Base-by-base conservation (phyloP, 2,888 invertebrate species). In the Drosophila picticornis region DNA sequence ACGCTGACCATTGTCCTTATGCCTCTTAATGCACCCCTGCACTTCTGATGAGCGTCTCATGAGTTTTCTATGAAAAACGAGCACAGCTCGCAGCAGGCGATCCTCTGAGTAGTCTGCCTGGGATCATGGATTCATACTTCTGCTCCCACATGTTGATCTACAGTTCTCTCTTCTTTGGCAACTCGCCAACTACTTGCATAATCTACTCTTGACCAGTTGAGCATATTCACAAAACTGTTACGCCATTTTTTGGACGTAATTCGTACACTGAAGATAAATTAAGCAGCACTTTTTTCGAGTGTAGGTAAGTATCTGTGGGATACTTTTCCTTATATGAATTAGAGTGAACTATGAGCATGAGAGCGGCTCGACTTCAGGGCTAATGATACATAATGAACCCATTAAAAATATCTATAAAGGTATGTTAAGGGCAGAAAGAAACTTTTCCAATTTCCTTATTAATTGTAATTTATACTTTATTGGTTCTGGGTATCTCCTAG, bases 11-110 rank as follows among this genome's bases (percentile, higher is more conserved):
- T 79, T 79, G 77, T 79, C 48, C 53, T 59, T 56, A 31, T 29
- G 60, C 58, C 64, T 72, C 38, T 57, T 25, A 25, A 25, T 46
- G 46, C 22, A 27, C 62, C 40, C 31, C 58, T 29, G 43, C 58
- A 31, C 59, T 63, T 63, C 57, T 84, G 78, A 81, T 80, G 87
- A 85, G 84, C 72, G 64, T 74, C 71, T 80, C 74, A 81, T 76
- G 78, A 75, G 80, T 72, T 67, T 84, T 81, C 79, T 81, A 74
- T 77, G 64, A 52, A 79, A 55, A 55, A 22, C 31, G 53, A 79
- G 67, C 59, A 29, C 31, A 43, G 25, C 53, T 51, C 79, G 10
- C 80, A 80, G 80, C 80, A 43, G 81, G 80, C 53, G 79, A 77
- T 79, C 52, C 50, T 31, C 29, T 31, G 40, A 57, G 43, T 57